Evolutionary conservation across 2,113 vertebrate species (phyloP), one percentile per base, ranked within the genome.

Genomic region (Siniperca chuatsi): DNA sequence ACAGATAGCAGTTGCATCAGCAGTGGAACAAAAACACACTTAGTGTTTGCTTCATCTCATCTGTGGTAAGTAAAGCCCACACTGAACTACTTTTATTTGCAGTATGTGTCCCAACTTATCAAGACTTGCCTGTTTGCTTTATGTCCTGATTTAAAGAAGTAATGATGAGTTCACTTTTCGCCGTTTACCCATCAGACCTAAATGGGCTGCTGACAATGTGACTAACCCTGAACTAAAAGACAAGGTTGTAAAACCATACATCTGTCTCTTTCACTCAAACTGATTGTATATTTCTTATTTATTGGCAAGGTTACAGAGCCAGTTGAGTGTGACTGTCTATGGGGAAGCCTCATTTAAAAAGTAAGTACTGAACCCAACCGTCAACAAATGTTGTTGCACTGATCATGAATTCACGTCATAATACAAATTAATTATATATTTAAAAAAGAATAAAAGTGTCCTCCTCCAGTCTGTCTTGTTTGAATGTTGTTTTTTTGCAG

Each of bases 121-220:
- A 5, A n/a, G 21, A 25, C 54, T 18, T 0, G 35, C 29, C 4
- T 15, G 64, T 65, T 54, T 79, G 21, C 2, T 70, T 57, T 25
- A 50, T 48, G 23, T 64, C 25, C 20, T 80, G 11, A 33, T 76
- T 52, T 46, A 2, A 83, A 76, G 9, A 66, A 70, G 75, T 85
- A 72, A 81, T 94, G 93, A 94, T 90, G 91, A 94, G 77, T 83
- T 93, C 69, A 87, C 48, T 82, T 84, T 91, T 94, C 21, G 94
- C 93, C 92, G 93, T 95, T 95, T 95, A 96, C 94, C 94, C 93
- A 86, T 94, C 94, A 89, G 94, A 95, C 87, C 77, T 82, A 61
- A 83, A 86, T 86, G 84, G 89, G 90, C 29, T 94, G 94, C n/a
- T 94, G 94, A 94, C 9, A 81, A 57, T 88, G 89, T 92, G 86